These are phyloP conservation scores for Cephus pygmeus DNA, from an alignment of 2,888 invertebrate genomes.

Conservation along the genomic window DNA sequence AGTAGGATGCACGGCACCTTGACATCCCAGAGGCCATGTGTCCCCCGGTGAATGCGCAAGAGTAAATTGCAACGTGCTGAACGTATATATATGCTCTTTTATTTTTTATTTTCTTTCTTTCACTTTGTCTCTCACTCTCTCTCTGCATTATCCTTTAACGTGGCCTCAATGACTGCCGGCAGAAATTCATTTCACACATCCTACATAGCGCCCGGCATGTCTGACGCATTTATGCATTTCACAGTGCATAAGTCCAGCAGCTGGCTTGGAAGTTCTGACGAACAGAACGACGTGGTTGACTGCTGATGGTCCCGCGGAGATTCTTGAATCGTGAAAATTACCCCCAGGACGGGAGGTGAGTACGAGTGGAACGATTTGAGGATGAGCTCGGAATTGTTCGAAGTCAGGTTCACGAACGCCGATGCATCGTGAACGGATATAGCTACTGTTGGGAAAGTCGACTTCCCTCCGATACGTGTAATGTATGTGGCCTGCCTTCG, in stretches of 20 bases:
- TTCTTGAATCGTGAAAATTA: constrained; percentile 47
- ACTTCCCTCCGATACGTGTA: background rate
- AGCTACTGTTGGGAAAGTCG: background rate
- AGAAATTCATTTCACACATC: constrained; percentile 40
- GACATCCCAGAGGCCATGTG: background rate
- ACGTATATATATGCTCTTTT: background rate
- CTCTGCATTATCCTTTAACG: background rate
- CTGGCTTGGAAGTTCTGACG: constrained; percentile 45
- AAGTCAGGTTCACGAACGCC: background rate
- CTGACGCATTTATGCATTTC: constrained; percentile 58
- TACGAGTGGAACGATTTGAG: background rate
- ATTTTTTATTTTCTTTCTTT: background rate
- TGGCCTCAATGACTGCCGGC: constrained; percentile 26
- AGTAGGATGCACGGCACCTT: background rate
- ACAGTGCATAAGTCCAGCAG: constrained; percentile 59
- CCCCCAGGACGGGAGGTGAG: constrained; percentile 15
- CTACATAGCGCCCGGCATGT: constrained; percentile 35
- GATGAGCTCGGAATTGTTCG: background rate
- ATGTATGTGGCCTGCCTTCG: background rate
- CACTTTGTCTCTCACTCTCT: background rate
- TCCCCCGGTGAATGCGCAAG: background rate
- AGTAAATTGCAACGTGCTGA: constrained; percentile 4
- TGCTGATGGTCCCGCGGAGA: constrained; percentile 2
- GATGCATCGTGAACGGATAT: background rate
- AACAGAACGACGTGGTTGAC: constrained; percentile 39